A percentile compares a stretch with the other conserved stretches of the same genome.
These are phyloP conservation scores for Phylloscopus trochilus DNA, from an alignment of 2,113 vertebrate genomes.

Conservation along the genomic window DNA sequence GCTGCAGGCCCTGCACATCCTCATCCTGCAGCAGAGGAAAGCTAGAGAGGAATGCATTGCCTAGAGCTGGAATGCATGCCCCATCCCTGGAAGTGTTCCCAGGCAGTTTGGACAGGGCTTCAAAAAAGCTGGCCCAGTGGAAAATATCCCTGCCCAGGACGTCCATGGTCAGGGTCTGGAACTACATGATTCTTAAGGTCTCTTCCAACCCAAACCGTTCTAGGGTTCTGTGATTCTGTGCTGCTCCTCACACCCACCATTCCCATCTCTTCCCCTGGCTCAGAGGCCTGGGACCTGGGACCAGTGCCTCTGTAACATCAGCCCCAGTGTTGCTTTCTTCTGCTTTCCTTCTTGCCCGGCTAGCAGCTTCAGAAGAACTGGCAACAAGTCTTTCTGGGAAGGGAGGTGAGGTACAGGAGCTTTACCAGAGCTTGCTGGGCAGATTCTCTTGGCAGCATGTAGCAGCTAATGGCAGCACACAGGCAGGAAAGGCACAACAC, in stretches of 20 bases:
- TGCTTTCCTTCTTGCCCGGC: too few relatives aligned
- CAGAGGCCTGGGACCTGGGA: not conserved
- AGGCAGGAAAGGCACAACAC: too few relatives aligned
- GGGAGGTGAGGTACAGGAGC: too few relatives aligned
- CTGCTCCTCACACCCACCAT: not conserved
- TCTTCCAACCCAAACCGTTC: not conserved
- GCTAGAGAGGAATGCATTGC: not conserved
- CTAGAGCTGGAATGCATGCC: not conserved
- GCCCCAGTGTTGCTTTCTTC: too few relatives aligned
- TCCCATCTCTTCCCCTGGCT: not conserved
- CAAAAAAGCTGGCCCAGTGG: not conserved
- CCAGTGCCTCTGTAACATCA: not conserved
- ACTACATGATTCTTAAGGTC: not conserved
- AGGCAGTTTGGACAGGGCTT: not conserved
- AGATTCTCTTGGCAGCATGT: too few relatives aligned
- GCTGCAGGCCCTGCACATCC: not conserved
- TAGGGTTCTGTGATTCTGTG: not conserved
- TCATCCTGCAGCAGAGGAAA: not conserved
- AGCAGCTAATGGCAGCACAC: too few relatives aligned
- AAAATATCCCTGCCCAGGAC: not conserved
- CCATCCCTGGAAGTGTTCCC: not conserved
- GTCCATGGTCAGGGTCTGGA: fast-evolving
- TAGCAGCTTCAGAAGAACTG: too few relatives aligned
- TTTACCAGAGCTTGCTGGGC: too few relatives aligned
- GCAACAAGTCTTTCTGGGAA: too few relatives aligned